phyloP scores from a whole-genome alignment of 1,140 invertebrate species.

The Aphis gossypii region DNA sequence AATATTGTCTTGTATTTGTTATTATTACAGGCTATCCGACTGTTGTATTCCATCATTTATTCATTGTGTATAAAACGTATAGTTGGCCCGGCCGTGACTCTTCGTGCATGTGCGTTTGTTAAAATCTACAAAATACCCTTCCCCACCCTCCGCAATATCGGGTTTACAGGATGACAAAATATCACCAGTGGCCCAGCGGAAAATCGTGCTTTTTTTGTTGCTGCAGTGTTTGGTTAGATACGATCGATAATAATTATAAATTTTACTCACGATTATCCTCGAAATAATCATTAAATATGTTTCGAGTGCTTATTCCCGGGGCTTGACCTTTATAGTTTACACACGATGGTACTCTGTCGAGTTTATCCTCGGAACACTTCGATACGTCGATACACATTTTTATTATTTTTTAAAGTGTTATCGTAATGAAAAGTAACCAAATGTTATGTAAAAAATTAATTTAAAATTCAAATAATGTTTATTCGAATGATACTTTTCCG shows the following conservation, averaged over 20 bases:
- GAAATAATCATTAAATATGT: background rate
- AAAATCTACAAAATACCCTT: background rate
- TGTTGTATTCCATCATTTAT: background rate
- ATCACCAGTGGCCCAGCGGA: background rate
- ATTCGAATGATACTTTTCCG: background rate
- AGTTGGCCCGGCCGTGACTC: background rate
- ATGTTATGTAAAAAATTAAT: background rate
- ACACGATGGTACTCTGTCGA: background rate
- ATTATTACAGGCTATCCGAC: background rate
- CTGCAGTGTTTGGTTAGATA: background rate
- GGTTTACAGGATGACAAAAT: background rate
- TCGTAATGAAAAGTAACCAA: background rate
- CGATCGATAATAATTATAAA: background rate
- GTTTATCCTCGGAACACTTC: background rate
- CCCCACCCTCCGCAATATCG: background rate
- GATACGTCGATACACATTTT: background rate
- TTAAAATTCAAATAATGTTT: background rate
- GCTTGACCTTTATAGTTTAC: background rate
- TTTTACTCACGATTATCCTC: background rate
- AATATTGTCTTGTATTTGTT: background rate
- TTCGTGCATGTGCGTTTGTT: background rate
- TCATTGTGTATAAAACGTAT: background rate
- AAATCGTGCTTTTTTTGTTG: background rate
- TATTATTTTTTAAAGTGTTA: conserved; percentile 8
- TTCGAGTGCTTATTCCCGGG: background rate